A percentile compares a stretch with the other conserved stretches of the same genome.
Evolutionary conservation across 1,140 invertebrate species (phyloP).

Genomic region (Neodiprion pinetum): DNA sequence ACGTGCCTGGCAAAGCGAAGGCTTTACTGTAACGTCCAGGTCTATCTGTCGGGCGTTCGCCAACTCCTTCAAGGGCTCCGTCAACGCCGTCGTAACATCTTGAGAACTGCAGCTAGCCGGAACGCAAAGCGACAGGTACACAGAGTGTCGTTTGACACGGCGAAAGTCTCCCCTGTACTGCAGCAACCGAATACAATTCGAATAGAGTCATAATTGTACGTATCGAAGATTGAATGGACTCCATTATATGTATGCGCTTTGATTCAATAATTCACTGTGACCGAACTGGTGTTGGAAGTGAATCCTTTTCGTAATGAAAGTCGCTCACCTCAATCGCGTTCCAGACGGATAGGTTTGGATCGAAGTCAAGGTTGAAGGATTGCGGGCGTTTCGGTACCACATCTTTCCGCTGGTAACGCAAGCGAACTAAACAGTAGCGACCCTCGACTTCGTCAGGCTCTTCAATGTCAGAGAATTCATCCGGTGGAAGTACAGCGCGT

Average conservation of each 20-base stretch:
- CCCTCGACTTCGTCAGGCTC: conserved; percentile 29
- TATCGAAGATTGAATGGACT: neutral
- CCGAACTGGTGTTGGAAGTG: neutral
- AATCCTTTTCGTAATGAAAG: neutral
- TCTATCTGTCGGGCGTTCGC: conserved; percentile 24
- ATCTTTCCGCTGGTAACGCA: conserved; percentile 30
- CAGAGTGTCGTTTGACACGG: conserved; percentile 31
- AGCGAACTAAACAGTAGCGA: conserved; percentile 49
- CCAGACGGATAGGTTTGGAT: conserved; percentile 45
- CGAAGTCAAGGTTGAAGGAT: conserved; percentile 35
- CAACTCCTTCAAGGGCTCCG: conserved; percentile 28
- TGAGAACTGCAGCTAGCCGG: conserved; percentile 42
- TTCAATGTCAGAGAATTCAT: conserved; percentile 3
- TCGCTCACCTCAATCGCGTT: conserved; percentile 47
- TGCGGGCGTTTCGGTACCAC: conserved; percentile 18
- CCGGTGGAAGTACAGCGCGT: conserved; percentile 16
- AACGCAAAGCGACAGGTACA: conserved; percentile 54
- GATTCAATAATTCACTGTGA: too few relatives aligned
- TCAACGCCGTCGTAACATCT: conserved; percentile 38
- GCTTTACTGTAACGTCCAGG: conserved; percentile 35
- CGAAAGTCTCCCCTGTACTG: conserved; percentile 41
- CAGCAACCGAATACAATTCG: neutral
- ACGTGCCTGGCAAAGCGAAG: conserved; percentile 34
- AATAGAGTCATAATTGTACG: too few relatives aligned
- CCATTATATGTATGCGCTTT: neutral